These are phyloP conservation scores for Anhinga rufa DNA, from an alignment of 2,113 vertebrate genomes.

Conservation along the genomic window DNA sequence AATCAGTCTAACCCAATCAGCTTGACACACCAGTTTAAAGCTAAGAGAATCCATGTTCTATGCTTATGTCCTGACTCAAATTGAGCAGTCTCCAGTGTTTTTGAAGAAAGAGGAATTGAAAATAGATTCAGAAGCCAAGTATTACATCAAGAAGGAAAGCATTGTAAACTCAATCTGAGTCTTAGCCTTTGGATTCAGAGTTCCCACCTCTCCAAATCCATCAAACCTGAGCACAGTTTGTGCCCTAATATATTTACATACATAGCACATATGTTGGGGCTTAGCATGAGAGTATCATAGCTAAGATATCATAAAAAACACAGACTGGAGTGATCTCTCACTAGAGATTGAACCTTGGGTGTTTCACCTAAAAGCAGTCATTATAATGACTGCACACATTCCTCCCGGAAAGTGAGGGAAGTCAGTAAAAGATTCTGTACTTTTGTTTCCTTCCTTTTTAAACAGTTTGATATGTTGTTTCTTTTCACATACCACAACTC, in stretches of 20 bases:
- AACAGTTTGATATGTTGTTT: neutral
- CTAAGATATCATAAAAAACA: neutral
- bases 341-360: neutral
- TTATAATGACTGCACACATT: neutral
- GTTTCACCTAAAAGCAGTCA: neutral
- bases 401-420: neutral
- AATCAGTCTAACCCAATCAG: neutral
- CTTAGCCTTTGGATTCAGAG: neutral
- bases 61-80: neutral
- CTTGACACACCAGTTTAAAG: neutral
- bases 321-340: neutral
- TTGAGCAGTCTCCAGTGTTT: neutral
- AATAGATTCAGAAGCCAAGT: neutral
- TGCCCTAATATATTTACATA: neutral
- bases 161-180: neutral
- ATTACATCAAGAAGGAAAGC: neutral
- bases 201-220: neutral
- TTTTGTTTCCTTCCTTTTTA: neutral
- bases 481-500: neutral
- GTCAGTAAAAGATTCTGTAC: neutral
- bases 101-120: neutral
- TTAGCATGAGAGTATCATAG: neutral
- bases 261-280: neutral
- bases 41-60: neutral
- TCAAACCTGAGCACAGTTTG: neutral